These are phyloP conservation scores for Glaucomys volans DNA, from an alignment of 2,113 vertebrate genomes.

Conservation along the genomic window DNA sequence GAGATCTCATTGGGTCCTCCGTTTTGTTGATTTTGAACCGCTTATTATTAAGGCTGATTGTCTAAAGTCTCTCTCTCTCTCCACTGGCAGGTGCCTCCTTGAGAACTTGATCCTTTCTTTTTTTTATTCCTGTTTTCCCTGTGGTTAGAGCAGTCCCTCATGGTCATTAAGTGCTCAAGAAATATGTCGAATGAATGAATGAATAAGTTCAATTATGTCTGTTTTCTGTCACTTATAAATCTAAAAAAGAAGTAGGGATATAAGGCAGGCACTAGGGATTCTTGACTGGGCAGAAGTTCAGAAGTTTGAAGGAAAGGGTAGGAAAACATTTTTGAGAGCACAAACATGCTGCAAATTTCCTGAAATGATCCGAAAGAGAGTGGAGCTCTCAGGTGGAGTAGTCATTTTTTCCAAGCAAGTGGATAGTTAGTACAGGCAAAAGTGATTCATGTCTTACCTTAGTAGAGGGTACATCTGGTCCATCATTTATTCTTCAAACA, in stretches of 20 bases:
- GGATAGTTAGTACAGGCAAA: background rate
- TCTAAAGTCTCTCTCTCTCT: background rate
- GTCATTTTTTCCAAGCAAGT: conserved; percentile 36
- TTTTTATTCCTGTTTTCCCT: background rate
- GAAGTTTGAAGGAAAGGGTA: conserved; percentile 1
- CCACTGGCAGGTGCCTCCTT: background rate
- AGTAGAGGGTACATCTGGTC: background rate
- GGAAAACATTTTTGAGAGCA: conserved; percentile 53
- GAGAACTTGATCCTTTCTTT: background rate
- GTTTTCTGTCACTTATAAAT: background rate
- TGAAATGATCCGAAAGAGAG: conserved; percentile 41
- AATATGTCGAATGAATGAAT: background rate
- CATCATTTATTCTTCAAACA: conserved; percentile 39
- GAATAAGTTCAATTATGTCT: background rate
- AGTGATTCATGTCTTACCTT: conserved; percentile 41
- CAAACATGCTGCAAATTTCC: conserved; percentile 11
- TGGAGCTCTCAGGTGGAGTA: background rate
- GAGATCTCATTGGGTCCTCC: background rate
- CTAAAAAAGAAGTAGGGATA: conserved; percentile 24
- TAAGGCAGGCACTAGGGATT: background rate
- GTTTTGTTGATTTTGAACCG: background rate
- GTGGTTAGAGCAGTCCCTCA: background rate
- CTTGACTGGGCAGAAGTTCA: background rate
- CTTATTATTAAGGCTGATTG: background rate
- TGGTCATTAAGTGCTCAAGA: background rate